A percentile compares a stretch with the other conserved stretches of the same genome.
Evolutionary conservation across 2,797 vertebrate genomes (phyloP).

Genomic region (Brachyrhaphis roseni): DNA sequence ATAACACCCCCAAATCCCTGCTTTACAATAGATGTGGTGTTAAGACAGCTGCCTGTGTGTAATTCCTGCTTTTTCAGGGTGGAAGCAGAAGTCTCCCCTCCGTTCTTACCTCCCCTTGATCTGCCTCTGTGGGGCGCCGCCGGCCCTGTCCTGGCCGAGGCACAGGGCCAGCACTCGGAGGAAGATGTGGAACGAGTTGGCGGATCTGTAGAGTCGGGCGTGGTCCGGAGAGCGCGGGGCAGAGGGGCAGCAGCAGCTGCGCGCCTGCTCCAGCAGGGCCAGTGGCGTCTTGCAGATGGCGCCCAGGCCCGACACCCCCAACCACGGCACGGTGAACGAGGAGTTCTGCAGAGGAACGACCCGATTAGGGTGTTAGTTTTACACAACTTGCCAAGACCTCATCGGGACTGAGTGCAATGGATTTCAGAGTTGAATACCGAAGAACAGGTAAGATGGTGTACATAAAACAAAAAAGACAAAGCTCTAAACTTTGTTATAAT

Average conservation of each 20-base stretch:
- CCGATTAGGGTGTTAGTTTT: conserved; percentile 15
- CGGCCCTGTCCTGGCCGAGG: conserved; percentile 83
- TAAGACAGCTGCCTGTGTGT: conserved; percentile 7
- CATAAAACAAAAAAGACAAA: too few species aligned
- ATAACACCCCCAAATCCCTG: conserved; percentile 12
- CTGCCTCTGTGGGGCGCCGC: conserved; percentile 92
- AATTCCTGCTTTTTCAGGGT: conserved; percentile 29
- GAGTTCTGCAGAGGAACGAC: conserved; percentile 80
- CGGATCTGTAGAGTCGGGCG: conserved; percentile 85
- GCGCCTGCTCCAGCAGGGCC: conserved; percentile 87
- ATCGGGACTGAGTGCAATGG: not conserved
- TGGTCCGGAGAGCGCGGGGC: conserved; percentile 71
- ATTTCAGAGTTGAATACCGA: not conserved
- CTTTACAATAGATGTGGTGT: conserved; percentile 6
- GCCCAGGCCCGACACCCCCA: conserved; percentile 88
- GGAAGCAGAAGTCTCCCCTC: conserved; percentile 29
- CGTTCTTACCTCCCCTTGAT: conserved; percentile 93
- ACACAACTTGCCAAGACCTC: not conserved
- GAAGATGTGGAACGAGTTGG: conserved; percentile 95
- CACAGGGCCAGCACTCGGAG: conserved; percentile 90
- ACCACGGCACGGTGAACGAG: conserved; percentile 90
- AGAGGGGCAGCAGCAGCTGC: conserved; percentile 82
- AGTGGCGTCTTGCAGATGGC: conserved; percentile 86
- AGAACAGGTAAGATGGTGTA: not conserved
- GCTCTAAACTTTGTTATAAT: too few species aligned